Base-by-base conservation (phyloP, 2,888 invertebrate species). In the Cryptocephalus moraei region DNA sequence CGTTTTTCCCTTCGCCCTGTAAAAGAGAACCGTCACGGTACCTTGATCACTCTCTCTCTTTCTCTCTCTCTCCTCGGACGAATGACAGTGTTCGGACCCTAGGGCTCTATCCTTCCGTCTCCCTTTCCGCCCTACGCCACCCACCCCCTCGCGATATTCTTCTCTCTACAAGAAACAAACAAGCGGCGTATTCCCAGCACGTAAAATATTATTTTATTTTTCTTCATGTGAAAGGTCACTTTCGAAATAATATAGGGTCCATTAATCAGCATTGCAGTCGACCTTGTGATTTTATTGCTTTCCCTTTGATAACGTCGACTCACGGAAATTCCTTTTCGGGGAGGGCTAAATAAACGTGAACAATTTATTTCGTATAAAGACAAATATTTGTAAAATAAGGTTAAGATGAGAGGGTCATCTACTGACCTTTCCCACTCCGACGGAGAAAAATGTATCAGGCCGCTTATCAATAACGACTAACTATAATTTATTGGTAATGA, bases 161-260 rank as follows among this genome's bases (percentile, higher is more conserved):
- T 40, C 34, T 39, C 32, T 36, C 22, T 48, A 45, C 40, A 10
- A 44, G 43, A 52, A 50, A 49, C 50, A 53, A 53, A 53, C 52
- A 55, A 55, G 49, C 22, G 22, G 22, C 43, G 14, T 41, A 54
- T 56, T 56, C 53, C 44, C 49, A 48, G 53, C 54, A 54, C 56
- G 55, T 55, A 55, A 53, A 55, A 55, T 53, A 55, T 55, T 55
- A 55, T 53, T 52, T 50, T 49, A 52, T 55, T 55, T 52, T 54
- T 54, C 48, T 49, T 49, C 46, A 49, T 36, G 48, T 47, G 47
- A 49, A 46, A 52, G 50, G 49, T 51, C 52, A 55, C 51, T 55
- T 48, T 52, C 49, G 48, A 49, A 47, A 48, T 49, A 49, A 49
- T 52, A 46, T 52, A 49, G 47, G 43, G 51, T 51, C 22, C 22